These are phyloP conservation scores for Encarsia formosa DNA, from an alignment of 2,888 invertebrate species.

Conservation along the genomic window DNA sequence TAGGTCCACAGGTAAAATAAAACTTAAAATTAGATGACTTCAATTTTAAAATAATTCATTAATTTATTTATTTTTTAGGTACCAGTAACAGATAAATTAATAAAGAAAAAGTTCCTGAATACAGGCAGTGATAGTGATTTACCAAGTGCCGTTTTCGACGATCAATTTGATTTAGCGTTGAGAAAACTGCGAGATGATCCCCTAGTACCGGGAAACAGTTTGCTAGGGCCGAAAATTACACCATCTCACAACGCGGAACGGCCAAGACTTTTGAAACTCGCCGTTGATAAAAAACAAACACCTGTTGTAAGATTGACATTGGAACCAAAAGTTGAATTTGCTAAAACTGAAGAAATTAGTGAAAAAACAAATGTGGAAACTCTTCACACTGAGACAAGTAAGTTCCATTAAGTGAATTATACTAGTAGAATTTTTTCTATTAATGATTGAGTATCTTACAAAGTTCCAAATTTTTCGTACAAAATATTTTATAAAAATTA, in stretches of 20 bases:
- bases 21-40: too few species aligned
- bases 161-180: conserved; percentile 57
- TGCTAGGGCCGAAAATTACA: conserved; percentile 31
- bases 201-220: conserved; percentile 14
- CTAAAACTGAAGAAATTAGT: too few species aligned
- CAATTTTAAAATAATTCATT: too few species aligned
- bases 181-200: conserved; percentile 51
- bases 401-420: too few species aligned
- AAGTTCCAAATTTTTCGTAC: too few species aligned
- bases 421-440: too few species aligned
- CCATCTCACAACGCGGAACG: conserved; percentile 32
- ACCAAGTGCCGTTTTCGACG: conserved; percentile 52
- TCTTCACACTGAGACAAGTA: too few species aligned
- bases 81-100: conserved; percentile 34
- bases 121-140: conserved; percentile 60
- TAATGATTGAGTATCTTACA: too few species aligned
- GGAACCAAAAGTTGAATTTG: conserved; percentile 19
- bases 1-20: conserved; percentile 42
- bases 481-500: too few species aligned
- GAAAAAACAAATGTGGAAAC: background rate
- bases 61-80: conserved; percentile 6
- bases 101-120: conserved; percentile 43
- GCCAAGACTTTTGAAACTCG: conserved; percentile 39
- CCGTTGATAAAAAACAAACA: conserved; percentile 32
- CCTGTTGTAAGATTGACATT: conserved; percentile 37